These are phyloP conservation scores for Latrodectus hesperus DNA, from an alignment of 2,888 invertebrate species.

Conservation along the genomic window DNA sequence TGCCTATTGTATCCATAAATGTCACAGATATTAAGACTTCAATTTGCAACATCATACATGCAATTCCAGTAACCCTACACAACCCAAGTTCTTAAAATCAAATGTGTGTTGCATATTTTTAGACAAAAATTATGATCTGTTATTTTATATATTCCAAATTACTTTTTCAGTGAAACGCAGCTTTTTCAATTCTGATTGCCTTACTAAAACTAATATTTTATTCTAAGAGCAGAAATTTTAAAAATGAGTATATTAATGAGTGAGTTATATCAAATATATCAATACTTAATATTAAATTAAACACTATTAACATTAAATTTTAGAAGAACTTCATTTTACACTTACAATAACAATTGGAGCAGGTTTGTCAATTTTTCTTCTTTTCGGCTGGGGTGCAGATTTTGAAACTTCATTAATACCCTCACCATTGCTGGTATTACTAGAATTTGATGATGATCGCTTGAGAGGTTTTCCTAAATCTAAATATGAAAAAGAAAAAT, in stretches of 20 bases:
- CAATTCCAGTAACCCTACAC: too few relatives aligned
- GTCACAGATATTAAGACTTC: too few relatives aligned
- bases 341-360: conserved; percentile 59
- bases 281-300: not conserved
- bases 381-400: conserved; percentile 10
- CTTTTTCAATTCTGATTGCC: too few relatives aligned
- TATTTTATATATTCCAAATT: too few relatives aligned
- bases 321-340: not conserved
- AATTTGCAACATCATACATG: too few relatives aligned
- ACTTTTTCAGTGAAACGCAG: too few relatives aligned
- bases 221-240: not conserved
- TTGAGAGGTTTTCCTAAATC: conserved; percentile 27
- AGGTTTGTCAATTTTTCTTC: conserved; percentile 60
- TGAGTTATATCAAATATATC: not conserved
- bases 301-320: not conserved
- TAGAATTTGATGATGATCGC: conserved; percentile 24
- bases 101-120: too few relatives aligned
- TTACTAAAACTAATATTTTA: too few relatives aligned
- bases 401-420: conserved; percentile 13
- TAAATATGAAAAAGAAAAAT: conserved; percentile 9
- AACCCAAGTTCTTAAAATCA: too few relatives aligned
- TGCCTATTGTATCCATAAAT: too few relatives aligned
- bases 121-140: too few relatives aligned
- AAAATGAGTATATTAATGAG: not conserved
- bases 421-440: conserved; percentile 44